Conservation (phyloP, 2,113 vertebrate species). For the Orcinus orca region DNA sequence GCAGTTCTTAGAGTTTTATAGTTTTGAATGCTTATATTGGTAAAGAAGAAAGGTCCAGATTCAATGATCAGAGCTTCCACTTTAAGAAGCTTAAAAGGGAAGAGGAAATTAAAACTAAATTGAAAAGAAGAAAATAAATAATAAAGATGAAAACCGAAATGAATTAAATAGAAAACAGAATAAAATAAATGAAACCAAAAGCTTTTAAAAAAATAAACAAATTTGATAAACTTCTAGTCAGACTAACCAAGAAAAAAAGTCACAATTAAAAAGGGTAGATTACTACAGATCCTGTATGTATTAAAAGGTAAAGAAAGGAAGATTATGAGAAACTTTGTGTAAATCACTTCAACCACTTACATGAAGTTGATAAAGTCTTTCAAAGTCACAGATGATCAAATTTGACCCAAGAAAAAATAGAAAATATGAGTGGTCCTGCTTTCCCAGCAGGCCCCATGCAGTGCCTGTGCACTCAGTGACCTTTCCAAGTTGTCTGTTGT, state of each 20-base stretch:
- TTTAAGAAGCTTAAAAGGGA: background rate
- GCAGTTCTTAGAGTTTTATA: background rate
- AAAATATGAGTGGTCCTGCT: background rate
- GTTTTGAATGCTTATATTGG: background rate
- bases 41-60: background rate
- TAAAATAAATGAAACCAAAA: background rate
- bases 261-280: background rate
- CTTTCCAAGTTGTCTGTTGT: no score
- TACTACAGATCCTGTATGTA: background rate
- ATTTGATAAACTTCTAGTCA: background rate
- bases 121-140: background rate
- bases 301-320: background rate
- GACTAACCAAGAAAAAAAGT: background rate
- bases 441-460: no score
- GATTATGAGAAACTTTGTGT: background rate
- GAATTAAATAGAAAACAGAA: background rate
- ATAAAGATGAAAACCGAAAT: no score
- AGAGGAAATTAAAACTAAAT: background rate
- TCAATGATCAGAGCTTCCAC: background rate
- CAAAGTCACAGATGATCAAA: background rate
- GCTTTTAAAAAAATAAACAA: background rate
- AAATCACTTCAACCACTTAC: background rate
- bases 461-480: no score
- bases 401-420: background rate
- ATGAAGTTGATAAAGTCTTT: background rate